These are phyloP conservation scores for Chaetogeoica ovagalla DNA, from an alignment of 2,888 invertebrate genomes.

Conservation along the genomic window DNA sequence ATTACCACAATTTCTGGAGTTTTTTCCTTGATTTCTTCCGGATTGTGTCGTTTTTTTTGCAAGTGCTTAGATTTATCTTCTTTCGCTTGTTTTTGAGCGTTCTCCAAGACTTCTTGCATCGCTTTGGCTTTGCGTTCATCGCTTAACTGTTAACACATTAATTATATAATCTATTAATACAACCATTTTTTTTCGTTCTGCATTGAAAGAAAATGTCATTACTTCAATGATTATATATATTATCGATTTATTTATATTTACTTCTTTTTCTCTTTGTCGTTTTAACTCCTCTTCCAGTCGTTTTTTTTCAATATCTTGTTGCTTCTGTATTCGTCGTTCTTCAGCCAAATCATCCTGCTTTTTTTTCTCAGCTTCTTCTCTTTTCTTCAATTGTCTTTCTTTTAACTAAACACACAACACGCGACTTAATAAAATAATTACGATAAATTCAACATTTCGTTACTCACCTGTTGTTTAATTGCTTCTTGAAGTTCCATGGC, in stretches of 20 bases:
- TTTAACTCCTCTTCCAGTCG: constrained; percentile 69
- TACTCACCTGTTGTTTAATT: constrained; percentile 73
- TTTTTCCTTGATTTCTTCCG: constrained; percentile 35
- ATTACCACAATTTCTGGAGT: not conserved
- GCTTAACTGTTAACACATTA: constrained; percentile 57
- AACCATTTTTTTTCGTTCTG: not conserved
- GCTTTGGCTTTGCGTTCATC: constrained; percentile 68
- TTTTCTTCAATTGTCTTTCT: constrained; percentile 68
- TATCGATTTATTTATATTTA: not conserved
- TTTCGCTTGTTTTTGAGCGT: constrained; percentile 71
- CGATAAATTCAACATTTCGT: not conserved
- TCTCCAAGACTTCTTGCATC: constrained; percentile 74
- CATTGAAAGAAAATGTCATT: not conserved
- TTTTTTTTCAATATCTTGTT: constrained; percentile 81
- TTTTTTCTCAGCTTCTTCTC: constrained; percentile 56
- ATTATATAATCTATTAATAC: not conserved
- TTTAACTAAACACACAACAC: constrained; percentile 51
- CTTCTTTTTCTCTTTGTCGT: constrained; percentile 71
- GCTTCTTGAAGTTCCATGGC: constrained; percentile 85
- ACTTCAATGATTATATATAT: not conserved
- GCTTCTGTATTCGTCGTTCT: constrained; percentile 71
- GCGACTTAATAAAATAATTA: not conserved
- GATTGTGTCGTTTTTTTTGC: constrained; percentile 54
- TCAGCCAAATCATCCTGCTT: constrained; percentile 72
- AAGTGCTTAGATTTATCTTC: constrained; percentile 63